A percentile compares a stretch with the other conserved stretches of the same genome.
phyloP scores from a whole-genome alignment of 2,113 vertebrate species.

The Xenopus laevis region DNA sequence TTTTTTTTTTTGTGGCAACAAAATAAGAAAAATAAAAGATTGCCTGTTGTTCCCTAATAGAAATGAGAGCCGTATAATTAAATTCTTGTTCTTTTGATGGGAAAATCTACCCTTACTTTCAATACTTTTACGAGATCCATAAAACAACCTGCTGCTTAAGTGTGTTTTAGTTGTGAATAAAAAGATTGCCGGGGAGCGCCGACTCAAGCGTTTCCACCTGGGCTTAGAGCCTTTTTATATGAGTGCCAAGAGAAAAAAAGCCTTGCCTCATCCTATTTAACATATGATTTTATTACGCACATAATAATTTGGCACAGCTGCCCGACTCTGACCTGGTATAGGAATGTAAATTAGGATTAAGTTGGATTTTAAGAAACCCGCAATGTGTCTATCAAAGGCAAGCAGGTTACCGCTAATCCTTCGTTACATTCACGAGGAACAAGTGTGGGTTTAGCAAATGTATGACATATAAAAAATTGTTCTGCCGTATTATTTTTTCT shows the following conservation, averaged over 20 bases:
- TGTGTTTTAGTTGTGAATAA: slow-evolving; percentile 10
- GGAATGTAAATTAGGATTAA: slow-evolving; percentile 32
- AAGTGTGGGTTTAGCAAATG: background rate
- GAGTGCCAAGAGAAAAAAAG: slow-evolving; percentile 18
- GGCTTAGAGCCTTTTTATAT: slow-evolving; percentile 8
- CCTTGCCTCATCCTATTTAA: slow-evolving; percentile 25
- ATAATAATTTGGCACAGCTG: slow-evolving; percentile 28
- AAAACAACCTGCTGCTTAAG: slow-evolving; percentile 19
- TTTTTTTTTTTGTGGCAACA: background rate
- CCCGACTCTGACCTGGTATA: slow-evolving; percentile 20
- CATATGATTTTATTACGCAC: slow-evolving; percentile 25
- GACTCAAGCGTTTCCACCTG: slow-evolving; percentile 12
- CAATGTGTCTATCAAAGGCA: slow-evolving; percentile 7
- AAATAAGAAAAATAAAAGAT: slow-evolving; percentile 2
- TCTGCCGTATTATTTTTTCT: no score
- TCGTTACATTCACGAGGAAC: background rate
- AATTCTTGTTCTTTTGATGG: slow-evolving; percentile 2
- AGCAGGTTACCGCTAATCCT: slow-evolving; percentile 4
- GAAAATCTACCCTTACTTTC: slow-evolving; percentile 4
- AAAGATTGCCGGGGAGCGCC: background rate
- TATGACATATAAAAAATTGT: no score
- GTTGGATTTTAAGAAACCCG: slow-evolving; percentile 4
- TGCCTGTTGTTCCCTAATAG: slow-evolving; percentile 22
- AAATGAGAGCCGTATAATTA: slow-evolving; percentile 16
- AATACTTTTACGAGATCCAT: slow-evolving; percentile 5